Percentiles rank a stretch among this genome's conserved stretches.
phyloP scores from a whole-genome alignment of 1,140 invertebrate species.

The Elymnias hypermnestra region DNA sequence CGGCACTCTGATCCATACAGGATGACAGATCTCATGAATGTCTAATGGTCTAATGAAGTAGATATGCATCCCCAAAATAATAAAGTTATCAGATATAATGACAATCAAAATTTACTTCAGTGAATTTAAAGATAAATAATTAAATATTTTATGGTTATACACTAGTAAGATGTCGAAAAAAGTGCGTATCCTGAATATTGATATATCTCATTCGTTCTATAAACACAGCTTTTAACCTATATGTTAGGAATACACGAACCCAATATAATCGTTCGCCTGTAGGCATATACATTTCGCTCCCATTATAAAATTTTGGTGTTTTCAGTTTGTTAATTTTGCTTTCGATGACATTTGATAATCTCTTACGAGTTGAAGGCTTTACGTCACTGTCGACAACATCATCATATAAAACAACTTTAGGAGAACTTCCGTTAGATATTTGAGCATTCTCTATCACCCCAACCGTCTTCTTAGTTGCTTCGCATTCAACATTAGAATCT shows the following conservation, averaged over 20 bases:
- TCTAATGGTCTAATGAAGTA: too few relatives aligned
- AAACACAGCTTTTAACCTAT: background rate
- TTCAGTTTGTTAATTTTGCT: slow-evolving; percentile 42
- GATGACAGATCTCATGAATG: too few relatives aligned
- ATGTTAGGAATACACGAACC: slow-evolving; percentile 38
- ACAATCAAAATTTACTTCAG: too few relatives aligned
- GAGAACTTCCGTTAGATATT: slow-evolving; percentile 12
- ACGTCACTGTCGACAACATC: slow-evolving; percentile 8
- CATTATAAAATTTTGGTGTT: slow-evolving; percentile 40
- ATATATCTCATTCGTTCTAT: background rate
- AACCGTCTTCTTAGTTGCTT: slow-evolving; percentile 22
- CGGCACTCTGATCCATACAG: too few relatives aligned
- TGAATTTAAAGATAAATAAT: too few relatives aligned
- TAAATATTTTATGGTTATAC: too few relatives aligned
- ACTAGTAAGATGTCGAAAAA: too few relatives aligned
- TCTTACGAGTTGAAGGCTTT: slow-evolving; percentile 25
- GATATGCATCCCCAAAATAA: too few relatives aligned
- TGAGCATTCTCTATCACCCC: slow-evolving; percentile 13
- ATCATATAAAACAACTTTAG: slow-evolving; percentile 28
- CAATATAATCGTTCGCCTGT: slow-evolving; percentile 57
- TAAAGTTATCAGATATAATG: too few relatives aligned
- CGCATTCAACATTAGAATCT: slow-evolving; percentile 15
- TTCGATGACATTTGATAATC: slow-evolving; percentile 31
- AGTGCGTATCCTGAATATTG: too few relatives aligned
- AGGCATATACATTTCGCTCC: slow-evolving; percentile 59